A percentile compares a stretch with the other conserved stretches of the same genome.
These are phyloP conservation scores for Machimus atricapillus DNA, from an alignment of 2,888 invertebrate species.

Conservation along the genomic window DNA sequence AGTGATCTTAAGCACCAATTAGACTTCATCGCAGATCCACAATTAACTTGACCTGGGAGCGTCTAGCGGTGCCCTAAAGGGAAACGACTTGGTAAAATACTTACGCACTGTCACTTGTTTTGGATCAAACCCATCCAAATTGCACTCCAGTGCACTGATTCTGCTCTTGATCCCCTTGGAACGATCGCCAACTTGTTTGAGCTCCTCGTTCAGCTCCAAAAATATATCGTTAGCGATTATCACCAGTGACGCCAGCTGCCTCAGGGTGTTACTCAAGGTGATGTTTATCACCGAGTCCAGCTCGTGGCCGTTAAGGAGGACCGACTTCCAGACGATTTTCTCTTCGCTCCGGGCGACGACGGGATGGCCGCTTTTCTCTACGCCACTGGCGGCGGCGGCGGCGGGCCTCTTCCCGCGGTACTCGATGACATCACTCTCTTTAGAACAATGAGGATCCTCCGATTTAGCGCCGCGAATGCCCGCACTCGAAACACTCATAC, in stretches of 20 bases:
- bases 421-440: slow-evolving; percentile 37
- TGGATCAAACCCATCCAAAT: slow-evolving; percentile 79
- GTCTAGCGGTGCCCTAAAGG: neutral
- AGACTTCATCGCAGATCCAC: neutral
- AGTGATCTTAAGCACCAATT: neutral
- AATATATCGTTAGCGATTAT: slow-evolving; percentile 86
- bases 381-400: neutral
- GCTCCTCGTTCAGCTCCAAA: slow-evolving; percentile 77
- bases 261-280: slow-evolving; percentile 82
- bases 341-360: neutral
- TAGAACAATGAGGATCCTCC: slow-evolving; percentile 20
- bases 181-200: slow-evolving; percentile 76
- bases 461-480: slow-evolving; percentile 30
- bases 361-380: neutral
- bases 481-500: slow-evolving; percentile 47
- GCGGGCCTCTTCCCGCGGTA: neutral
- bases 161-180: slow-evolving; percentile 74
- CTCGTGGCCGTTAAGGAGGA: slow-evolving; percentile 72
- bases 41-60: neutral
- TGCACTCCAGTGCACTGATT: slow-evolving; percentile 74
- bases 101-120: slow-evolving; percentile 94
- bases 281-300: slow-evolving; percentile 87
- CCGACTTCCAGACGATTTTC: neutral
- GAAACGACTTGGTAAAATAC: slow-evolving; percentile 62
- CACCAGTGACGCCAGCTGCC: slow-evolving; percentile 85